Base-by-base conservation (phyloP, 2,888 invertebrate species). In the Cheilosia vulpina region DNA sequence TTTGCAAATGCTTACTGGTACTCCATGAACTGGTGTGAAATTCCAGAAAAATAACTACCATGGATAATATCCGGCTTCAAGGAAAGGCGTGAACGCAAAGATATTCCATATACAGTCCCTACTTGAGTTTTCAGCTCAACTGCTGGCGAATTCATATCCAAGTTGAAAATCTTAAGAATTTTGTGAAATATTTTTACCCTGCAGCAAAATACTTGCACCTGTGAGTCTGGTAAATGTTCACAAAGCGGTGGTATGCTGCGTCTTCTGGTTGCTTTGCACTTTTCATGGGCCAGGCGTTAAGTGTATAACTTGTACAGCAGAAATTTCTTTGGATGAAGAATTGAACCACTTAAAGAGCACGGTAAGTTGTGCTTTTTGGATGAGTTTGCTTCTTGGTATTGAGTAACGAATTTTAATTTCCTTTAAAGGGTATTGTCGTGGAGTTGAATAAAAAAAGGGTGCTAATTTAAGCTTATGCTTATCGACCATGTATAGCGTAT, bases 161-260 rank as follows among this genome's bases (percentile, higher is more conserved):
- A 27, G 53, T 31, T 41, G 60, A 34, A 72, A 53, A 62, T 68
- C 41, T 68, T 38, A 80, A 68, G 43, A 66, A 71, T 73, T 80
- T 80, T 31, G 19, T 19, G 45, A 73, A 80, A 73, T 80, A 80
- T 73, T 73, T 66, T 38, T 34, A 68, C 60, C 73, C 66, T 62
- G 38, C 53, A 80, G 68, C 66, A 43, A 80, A 62, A 73, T 73
- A 41, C 63, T 47, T 73, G 38, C 53, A 55, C 58, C 31, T n/a
- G n/a, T 31, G 19, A n/a, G 34, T 57, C 57, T 53, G 52, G 52
- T 53, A 15, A 27, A 53, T 53, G 15, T 27, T 53, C 27, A 6
- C 27, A 21, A 21, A 27, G n/a, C 24, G 13, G 15, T 27, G 52
- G 47, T 47, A 47, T 47, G 47, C 47, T 47, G 19, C 17, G 19